These are phyloP conservation scores for Podargus strigoides DNA, from an alignment of 2,797 vertebrate species.

Conservation along the genomic window DNA sequence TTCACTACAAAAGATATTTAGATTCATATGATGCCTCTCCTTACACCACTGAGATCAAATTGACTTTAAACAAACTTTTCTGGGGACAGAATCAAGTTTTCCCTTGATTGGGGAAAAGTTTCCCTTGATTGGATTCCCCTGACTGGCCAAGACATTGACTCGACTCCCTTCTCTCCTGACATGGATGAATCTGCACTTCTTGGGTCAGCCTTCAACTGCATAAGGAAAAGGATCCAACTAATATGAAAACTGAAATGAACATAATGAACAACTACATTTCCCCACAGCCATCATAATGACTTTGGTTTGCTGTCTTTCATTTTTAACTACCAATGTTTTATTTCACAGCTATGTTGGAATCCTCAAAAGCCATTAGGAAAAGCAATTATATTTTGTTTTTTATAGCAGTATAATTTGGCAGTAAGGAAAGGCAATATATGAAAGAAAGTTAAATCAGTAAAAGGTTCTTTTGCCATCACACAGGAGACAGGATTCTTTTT, in stretches of 20 bases:
- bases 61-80: neutral
- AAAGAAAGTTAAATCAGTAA: neutral
- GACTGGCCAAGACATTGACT: neutral
- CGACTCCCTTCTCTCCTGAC: neutral
- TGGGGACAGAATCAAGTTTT: neutral
- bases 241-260: neutral
- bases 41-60: neutral
- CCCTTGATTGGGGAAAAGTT: too few relatives aligned
- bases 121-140: too few relatives aligned
- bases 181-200: neutral
- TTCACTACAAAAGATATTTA: neutral
- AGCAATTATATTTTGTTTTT: neutral
- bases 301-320: neutral
- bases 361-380: neutral
- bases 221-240: neutral
- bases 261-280: neutral
- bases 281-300: neutral
- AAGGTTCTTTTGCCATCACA: neutral
- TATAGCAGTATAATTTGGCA: neutral
- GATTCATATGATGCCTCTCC: neutral
- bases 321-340: neutral
- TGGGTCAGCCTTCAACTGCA: neutral
- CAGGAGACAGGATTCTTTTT: neutral
- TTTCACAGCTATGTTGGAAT: neutral
- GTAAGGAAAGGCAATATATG: neutral